Conservation (phyloP, 2,888 invertebrate species). For the Conistra vaccinii region DNA sequence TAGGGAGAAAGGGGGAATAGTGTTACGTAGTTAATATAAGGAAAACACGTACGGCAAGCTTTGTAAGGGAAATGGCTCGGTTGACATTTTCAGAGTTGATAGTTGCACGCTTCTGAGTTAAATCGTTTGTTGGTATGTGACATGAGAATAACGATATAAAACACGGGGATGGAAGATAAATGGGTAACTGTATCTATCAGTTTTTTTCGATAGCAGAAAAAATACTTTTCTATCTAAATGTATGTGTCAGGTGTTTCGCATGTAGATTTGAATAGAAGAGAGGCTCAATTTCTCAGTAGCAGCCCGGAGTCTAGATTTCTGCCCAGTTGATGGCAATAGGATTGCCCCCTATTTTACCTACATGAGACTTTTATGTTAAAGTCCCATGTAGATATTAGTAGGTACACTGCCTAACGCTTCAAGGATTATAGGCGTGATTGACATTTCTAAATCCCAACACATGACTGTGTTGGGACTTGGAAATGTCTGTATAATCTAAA, state of each 20-base stretch:
- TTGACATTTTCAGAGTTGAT: constrained; percentile 86
- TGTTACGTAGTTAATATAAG: constrained; percentile 88
- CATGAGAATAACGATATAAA: constrained; percentile 65
- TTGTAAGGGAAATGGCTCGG: constrained; percentile 87
- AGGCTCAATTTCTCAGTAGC: no score
- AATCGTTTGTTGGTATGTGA: constrained; percentile 78
- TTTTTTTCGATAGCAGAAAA: constrained; percentile 40
- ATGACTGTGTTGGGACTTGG: no score
- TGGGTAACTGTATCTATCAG: constrained; percentile 41
- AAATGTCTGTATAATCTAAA: no score
- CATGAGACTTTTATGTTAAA: no score
- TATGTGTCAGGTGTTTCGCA: background rate
- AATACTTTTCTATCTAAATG: constrained; percentile 31
- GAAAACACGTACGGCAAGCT: constrained; percentile 88
- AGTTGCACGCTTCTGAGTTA: constrained; percentile 78
- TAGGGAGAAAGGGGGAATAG: constrained; percentile 82
- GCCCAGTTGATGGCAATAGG: no score
- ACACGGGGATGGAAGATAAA: constrained; percentile 55
- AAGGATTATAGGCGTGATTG: no score
- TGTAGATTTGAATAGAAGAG: background rate
- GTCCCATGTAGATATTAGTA: no score
- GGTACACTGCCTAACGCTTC: no score
- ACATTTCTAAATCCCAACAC: no score
- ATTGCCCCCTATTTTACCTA: no score
- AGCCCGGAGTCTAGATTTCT: no score